Conservation (phyloP, 2,888 invertebrate genomes). For the Exephanes ischioxanthus region DNA sequence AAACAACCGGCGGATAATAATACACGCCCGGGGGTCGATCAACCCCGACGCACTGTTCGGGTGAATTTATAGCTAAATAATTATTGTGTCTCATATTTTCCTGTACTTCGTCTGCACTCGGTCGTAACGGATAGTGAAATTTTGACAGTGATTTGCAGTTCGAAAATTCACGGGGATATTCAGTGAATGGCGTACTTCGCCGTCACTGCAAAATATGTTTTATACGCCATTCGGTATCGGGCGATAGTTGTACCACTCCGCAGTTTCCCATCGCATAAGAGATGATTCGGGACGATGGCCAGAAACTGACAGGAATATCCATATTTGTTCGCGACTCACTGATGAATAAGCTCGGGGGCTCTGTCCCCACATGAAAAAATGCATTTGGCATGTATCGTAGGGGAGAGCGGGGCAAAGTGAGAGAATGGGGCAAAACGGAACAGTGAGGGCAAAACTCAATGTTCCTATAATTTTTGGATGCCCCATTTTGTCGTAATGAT, state of each 20-base stretch:
- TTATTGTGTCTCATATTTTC: conserved; percentile 17
- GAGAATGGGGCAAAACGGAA: too few species aligned
- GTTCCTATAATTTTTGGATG: too few species aligned
- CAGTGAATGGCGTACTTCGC: not conserved
- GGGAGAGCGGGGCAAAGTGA: too few species aligned
- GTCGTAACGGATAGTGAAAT: not conserved
- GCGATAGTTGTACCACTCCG: not conserved
- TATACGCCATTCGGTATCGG: not conserved
- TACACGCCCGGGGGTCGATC: conserved; percentile 44
- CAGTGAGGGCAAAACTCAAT: too few species aligned
- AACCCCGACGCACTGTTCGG: conserved; percentile 17
- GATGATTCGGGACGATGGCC: not conserved
- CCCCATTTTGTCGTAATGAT: too few species aligned
- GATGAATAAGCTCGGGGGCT: not conserved
- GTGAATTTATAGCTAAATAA: conserved; percentile 48
- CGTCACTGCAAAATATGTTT: not conserved
- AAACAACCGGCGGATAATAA: conserved; percentile 24
- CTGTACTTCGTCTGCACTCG: not conserved
- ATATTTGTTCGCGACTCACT: not conserved
- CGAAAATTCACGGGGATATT: not conserved
- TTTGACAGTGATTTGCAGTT: not conserved
- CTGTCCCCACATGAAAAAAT: not conserved
- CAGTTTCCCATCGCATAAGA: not conserved
- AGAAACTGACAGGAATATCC: not conserved
- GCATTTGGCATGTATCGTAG: too few species aligned